Percentiles rank a stretch among this genome's conserved stretches.
phyloP scores from a whole-genome alignment of 2,888 invertebrate genomes.

The Drosophila subquinaria region DNA sequence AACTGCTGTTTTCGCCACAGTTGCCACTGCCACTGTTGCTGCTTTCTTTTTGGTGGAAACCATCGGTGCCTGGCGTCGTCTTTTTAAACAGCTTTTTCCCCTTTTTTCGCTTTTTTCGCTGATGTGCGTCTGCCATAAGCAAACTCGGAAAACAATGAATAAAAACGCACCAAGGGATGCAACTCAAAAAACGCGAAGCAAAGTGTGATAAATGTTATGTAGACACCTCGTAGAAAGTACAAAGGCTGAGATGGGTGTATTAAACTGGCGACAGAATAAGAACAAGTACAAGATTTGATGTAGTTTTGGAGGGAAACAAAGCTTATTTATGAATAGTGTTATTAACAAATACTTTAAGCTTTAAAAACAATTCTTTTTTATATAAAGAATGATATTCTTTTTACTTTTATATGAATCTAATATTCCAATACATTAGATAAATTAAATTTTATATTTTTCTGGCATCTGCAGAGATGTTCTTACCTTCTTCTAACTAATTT shows the following conservation, averaged over 20 bases:
- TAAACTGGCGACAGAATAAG: neutral
- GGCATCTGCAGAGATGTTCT: no score
- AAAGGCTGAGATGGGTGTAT: neutral
- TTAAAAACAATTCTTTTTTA: no score
- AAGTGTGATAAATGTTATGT: constrained; percentile 53
- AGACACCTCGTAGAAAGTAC: neutral
- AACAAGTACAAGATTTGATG: neutral
- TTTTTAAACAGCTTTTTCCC: constrained; percentile 17
- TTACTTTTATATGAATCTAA: no score
- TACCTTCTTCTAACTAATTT: no score
- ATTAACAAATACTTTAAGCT: no score
- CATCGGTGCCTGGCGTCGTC: constrained; percentile 10
- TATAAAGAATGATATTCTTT: no score
- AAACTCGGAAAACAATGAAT: constrained; percentile 34
- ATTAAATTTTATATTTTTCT: no score
- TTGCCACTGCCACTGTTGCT: constrained; percentile 15
- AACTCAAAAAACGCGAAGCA: constrained; percentile 25
- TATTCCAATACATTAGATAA: no score
- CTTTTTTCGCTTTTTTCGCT: neutral
- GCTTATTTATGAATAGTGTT: no score
- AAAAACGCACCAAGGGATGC: constrained; percentile 35
- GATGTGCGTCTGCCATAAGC: constrained; percentile 28
- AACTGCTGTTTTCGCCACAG: constrained; percentile 7
- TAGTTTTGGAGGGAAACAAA: no score
- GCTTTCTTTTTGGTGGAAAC: constrained; percentile 16